phyloP scores from a whole-genome alignment of 2,888 invertebrate genomes.

The Nycteola revayana region DNA sequence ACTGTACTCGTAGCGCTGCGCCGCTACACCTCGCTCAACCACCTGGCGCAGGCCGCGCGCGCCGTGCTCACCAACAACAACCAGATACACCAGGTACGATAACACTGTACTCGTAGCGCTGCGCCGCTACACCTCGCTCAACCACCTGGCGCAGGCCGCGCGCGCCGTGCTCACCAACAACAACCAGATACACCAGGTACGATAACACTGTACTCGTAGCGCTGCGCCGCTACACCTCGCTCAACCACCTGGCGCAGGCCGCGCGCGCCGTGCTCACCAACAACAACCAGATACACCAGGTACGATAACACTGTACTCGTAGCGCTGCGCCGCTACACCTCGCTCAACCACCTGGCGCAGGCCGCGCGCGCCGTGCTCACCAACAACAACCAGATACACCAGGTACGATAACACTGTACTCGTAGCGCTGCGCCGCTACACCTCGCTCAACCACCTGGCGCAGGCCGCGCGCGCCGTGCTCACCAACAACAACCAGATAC shows the following conservation, averaged over 20 bases:
- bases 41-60: conserved; percentile 96
- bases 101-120: conserved; percentile 94
- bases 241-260: conserved; percentile 98
- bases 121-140: conserved; percentile 97
- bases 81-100: conserved; percentile 95
- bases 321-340: conserved; percentile 96
- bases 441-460: conserved; percentile 98
- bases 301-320: conserved; percentile 92
- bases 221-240: conserved; percentile 95
- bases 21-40: conserved; percentile 98
- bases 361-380: conserved; percentile 97
- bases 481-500: conserved; percentile 96
- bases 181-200: conserved; percentile 94
- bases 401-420: conserved; percentile 92
- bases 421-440: conserved; percentile 96
- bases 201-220: conserved; percentile 95
- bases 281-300: conserved; percentile 95
- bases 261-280: conserved; percentile 98
- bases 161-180: conserved; percentile 97
- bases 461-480: conserved; percentile 97
- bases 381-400: conserved; percentile 96
- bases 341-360: conserved; percentile 97
- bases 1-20: conserved; percentile 96
- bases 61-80: conserved; percentile 97
- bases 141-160: conserved; percentile 97